Evolutionary conservation across 2,888 invertebrate species (phyloP), one percentile per base, ranked within the genome.

Genomic region (Xestobium rufovillosum): DNA sequence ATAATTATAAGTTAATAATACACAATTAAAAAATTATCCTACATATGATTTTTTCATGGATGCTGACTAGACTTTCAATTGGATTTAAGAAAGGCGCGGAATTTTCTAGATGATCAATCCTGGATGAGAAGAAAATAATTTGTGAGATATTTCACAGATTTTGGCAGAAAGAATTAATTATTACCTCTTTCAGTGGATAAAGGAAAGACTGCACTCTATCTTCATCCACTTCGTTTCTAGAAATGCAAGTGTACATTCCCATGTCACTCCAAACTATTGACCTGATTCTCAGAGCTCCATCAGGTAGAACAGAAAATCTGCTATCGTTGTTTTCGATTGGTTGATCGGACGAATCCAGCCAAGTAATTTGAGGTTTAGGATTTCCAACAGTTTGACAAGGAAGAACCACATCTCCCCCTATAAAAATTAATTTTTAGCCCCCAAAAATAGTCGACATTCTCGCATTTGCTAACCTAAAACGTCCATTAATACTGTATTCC

Each of bases 181-280:
- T n/a, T n/a, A 19, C n/a, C 23, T 8, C 59, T 51, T 55, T 62
- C 52, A 73, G 55, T 10, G 87, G 83, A 56, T 89, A 86, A n/a
- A 87, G 59, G 65, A 87, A 87, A 4, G 83, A 82, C 11, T 69
- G 67, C 3, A 68, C 70, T 0, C 70, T 60, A 47, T 80, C 82
- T 43, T 74, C 72, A 3, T 81, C 82, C 10, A 72, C 65, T 10
- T 67, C 57, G 52, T 83, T 84, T 47, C 76, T 74, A 0, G 81
- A 85, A 9, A 77, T 68, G 59, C 94, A 94, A 1, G 72, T 79
- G 61, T 80, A 90, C 12, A 71, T 71, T 3, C 90, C 91, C 89
- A 90, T 88, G 51, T 88, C 84, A 6, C 70, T 64, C 84, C 86
- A 94, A 26, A 68, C 68, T 4, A 90, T 68, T 8, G 75, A 68